These are phyloP conservation scores for Philantomba maxwellii DNA, from an alignment of 2,113 vertebrate species.

Conservation along the genomic window DNA sequence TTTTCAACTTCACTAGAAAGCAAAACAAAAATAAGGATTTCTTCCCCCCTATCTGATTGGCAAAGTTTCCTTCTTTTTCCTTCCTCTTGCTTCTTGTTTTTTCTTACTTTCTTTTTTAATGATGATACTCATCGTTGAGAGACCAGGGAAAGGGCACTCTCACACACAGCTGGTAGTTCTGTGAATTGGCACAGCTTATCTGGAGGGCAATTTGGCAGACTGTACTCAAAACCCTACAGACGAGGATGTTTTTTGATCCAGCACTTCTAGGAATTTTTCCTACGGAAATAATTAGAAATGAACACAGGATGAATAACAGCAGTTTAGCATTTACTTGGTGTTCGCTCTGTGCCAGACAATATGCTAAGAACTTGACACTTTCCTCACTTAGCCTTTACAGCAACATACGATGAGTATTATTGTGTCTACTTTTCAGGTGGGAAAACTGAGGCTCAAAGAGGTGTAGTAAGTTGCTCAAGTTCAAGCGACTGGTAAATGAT, in stretches of 20 bases:
- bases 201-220: conserved; percentile 67
- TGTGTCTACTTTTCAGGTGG: neutral
- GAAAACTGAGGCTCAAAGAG: neutral
- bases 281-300: conserved; percentile 59
- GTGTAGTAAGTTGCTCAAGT: neutral
- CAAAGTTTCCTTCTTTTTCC: neutral
- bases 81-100: neutral
- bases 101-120: neutral
- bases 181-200: conserved; percentile 47
- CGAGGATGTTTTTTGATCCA: conserved; percentile 46
- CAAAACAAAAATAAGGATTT: neutral
- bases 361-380: neutral
- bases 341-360: neutral
- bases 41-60: neutral
- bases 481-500: neutral
- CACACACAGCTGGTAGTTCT: conserved; percentile 38
- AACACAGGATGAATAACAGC: conserved; percentile 47
- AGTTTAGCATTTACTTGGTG: neutral
- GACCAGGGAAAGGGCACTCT: neutral
- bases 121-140: neutral
- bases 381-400: neutral
- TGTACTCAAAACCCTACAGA: conserved; percentile 31
- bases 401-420: no score
- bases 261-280: conserved; percentile 66
- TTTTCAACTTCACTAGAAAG: neutral